Evolutionary conservation across 1,140 invertebrate genomes (phyloP).

Genomic region (Piezodorus guildinii): DNA sequence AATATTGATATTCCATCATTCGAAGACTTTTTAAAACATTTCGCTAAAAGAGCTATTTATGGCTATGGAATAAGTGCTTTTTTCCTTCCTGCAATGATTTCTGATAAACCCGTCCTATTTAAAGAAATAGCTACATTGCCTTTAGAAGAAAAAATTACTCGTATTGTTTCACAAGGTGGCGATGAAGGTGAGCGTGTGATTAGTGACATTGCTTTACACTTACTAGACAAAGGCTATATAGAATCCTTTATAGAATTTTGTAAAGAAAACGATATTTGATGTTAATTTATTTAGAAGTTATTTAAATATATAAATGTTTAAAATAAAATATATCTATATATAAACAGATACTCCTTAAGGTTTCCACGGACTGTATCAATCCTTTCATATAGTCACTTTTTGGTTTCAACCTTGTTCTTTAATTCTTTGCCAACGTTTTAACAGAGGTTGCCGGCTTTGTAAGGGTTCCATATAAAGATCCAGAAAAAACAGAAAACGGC

Average conservation of each 20-base stretch:
- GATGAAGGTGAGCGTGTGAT: neutral
- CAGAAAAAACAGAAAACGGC: too few relatives aligned
- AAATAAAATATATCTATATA: too few relatives aligned
- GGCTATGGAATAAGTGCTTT: slow-evolving; percentile 32
- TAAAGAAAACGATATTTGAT: neutral
- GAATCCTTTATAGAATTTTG: neutral
- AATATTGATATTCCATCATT: slow-evolving; percentile 19
- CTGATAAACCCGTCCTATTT: neutral
- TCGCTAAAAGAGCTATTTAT: slow-evolving; percentile 30
- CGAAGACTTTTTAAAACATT: slow-evolving; percentile 32
- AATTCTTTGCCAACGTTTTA: too few relatives aligned
- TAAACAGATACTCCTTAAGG: too few relatives aligned
- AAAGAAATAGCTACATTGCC: neutral
- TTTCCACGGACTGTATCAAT: too few relatives aligned
- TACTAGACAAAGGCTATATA: neutral
- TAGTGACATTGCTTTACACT: neutral
- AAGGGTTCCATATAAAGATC: too few relatives aligned
- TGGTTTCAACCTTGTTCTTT: too few relatives aligned
- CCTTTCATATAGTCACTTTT: too few relatives aligned
- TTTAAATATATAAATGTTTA: too few relatives aligned
- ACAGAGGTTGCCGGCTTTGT: too few relatives aligned
- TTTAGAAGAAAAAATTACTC: neutral
- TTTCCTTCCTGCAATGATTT: slow-evolving; percentile 30
- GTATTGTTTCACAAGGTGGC: neutral
- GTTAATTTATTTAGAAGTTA: too few relatives aligned